A percentile compares a stretch with the other conserved stretches of the same genome.
phyloP scores from a whole-genome alignment of 2,113 vertebrate genomes.

The Mugil cephalus region DNA sequence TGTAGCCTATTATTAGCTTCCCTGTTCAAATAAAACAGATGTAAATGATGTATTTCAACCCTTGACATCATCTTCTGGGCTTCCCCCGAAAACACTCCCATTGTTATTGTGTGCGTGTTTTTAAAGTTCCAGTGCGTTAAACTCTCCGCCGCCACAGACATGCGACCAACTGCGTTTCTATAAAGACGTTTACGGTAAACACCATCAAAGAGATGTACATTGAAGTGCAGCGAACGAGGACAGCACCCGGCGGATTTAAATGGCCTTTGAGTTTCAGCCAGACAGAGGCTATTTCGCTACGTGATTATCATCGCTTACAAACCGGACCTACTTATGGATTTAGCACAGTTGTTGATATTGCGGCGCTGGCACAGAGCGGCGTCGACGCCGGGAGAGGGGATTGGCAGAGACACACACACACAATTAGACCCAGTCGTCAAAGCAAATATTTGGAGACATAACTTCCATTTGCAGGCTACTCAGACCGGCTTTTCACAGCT shows the following conservation, averaged over 20 bases:
- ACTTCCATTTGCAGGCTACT: slow-evolving; percentile 40
- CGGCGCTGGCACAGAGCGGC: slow-evolving; percentile 25
- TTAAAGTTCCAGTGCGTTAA: too few species aligned
- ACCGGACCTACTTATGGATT: slow-evolving; percentile 51
- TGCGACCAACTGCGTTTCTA: too few species aligned
- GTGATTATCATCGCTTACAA: slow-evolving; percentile 47
- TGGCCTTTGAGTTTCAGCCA: slow-evolving; percentile 34
- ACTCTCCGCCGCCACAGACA: too few species aligned
- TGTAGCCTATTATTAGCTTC: too few species aligned
- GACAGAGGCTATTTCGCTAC: slow-evolving; percentile 35
- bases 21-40: too few species aligned
- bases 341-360: slow-evolving; percentile 47
- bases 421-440: slow-evolving; percentile 54
- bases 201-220: slow-evolving; percentile 34
- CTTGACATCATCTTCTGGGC: too few species aligned
- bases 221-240: slow-evolving; percentile 35
- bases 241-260: slow-evolving; percentile 29
- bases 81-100: too few species aligned
- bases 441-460: slow-evolving; percentile 58
- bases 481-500: slow-evolving; percentile 24
- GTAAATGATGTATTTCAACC: too few species aligned
- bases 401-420: slow-evolving; percentile 46
- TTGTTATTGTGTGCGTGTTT: too few species aligned
- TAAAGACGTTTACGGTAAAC: slow-evolving; percentile 1
- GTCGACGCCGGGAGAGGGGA: slow-evolving; percentile 38